Percentiles rank a stretch among this genome's conserved stretches.
Conservation (phyloP, 2,113 vertebrate genomes). For the Pachypanchax playfairii region DNA sequence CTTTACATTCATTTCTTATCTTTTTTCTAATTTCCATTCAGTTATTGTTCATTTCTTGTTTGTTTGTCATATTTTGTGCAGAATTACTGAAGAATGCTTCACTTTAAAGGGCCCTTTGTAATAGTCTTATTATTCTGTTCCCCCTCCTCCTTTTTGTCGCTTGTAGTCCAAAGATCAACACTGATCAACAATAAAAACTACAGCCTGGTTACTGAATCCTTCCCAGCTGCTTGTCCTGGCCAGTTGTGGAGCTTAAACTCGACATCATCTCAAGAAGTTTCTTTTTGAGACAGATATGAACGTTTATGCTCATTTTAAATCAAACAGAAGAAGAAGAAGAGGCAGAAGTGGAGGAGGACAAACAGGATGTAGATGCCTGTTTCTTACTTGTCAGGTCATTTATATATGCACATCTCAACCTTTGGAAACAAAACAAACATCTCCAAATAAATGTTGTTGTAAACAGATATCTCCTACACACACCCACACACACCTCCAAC, state of each 20-base stretch:
- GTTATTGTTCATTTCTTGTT: too few relatives aligned
- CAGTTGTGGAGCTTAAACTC: too few relatives aligned
- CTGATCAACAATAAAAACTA: background rate
- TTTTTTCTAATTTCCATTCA: too few relatives aligned
- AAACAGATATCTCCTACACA: conserved; percentile 57
- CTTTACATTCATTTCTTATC: too few relatives aligned
- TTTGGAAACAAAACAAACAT: conserved; percentile 41
- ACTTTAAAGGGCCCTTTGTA: background rate
- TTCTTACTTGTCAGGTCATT: conserved; percentile 28
- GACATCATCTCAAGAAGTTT: conserved; percentile 3
- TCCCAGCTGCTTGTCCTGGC: background rate
- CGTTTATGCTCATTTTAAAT: background rate
- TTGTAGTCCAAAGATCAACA: too few relatives aligned
- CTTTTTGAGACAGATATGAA: background rate
- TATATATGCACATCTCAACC: conserved; percentile 45
- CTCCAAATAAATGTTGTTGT: conserved; percentile 47
- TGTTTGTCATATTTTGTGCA: too few relatives aligned
- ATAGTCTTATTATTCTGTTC: background rate
- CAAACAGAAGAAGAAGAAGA: conserved; percentile 18
- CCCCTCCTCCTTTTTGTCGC: background rate
- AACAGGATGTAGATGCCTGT: conserved; percentile 27
- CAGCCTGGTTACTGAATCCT: background rate
- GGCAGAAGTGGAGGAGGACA: conserved; percentile 18
- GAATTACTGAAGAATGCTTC: too few relatives aligned
- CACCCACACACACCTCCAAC: conserved; percentile 69